Evolutionary conservation across 2,888 invertebrate species (phyloP).

Genomic region (Encarsia formosa): DNA sequence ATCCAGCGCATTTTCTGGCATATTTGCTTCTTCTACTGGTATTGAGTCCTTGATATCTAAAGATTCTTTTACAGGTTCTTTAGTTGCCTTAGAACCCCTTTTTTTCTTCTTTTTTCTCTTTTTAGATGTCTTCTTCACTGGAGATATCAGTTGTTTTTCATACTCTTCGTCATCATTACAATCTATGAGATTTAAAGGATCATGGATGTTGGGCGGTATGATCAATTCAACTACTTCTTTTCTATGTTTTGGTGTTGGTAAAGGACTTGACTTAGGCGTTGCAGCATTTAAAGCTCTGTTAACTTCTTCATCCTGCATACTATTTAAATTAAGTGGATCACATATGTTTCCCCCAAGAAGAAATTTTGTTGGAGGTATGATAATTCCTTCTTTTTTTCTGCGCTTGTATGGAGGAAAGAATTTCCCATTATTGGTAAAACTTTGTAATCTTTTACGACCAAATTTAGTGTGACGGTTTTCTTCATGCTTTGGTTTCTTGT

Average conservation of each 20-base stretch:
- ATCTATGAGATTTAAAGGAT: constrained; percentile 76
- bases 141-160: constrained; percentile 73
- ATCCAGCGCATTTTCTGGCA: constrained; percentile 3
- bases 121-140: constrained; percentile 60
- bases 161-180: constrained; percentile 77
- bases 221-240: constrained; percentile 83
- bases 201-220: constrained; percentile 87
- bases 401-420: constrained; percentile 72
- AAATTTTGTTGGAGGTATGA: constrained; percentile 89
- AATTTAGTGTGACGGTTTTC: constrained; percentile 47
- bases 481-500: constrained; percentile 49
- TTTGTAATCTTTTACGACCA: constrained; percentile 64
- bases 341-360: constrained; percentile 90
- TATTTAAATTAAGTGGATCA: constrained; percentile 91
- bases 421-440: constrained; percentile 65
- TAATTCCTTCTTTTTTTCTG: constrained; percentile 66
- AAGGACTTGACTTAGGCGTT: constrained; percentile 88
- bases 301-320: constrained; percentile 77
- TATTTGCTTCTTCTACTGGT: constrained; percentile 14
- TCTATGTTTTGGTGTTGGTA: constrained; percentile 76
- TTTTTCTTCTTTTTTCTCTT: constrained; percentile 63
- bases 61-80: constrained; percentile 20
- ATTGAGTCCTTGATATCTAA: constrained; percentile 17
- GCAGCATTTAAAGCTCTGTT: constrained; percentile 80
- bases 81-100: constrained; percentile 52